phyloP scores from a whole-genome alignment of 2,888 invertebrate genomes.

The Sarcophaga subvicina region DNA sequence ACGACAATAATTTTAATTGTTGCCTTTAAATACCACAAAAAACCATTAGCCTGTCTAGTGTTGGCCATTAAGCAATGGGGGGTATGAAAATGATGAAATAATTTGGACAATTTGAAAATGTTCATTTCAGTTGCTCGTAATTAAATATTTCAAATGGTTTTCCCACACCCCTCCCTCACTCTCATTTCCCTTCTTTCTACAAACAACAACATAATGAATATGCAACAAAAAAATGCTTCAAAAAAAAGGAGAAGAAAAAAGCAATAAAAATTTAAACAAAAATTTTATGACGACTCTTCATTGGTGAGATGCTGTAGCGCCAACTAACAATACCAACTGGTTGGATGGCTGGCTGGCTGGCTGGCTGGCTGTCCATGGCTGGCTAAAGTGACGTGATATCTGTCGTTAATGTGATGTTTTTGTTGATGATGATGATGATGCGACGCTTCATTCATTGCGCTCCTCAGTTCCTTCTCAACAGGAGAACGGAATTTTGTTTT shows the following conservation, averaged over 20 bases:
- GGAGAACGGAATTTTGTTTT: background rate
- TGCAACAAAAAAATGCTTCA: background rate
- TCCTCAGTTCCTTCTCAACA: background rate
- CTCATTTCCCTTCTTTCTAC: no score
- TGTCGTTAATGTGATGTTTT: background rate
- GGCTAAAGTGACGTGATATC: background rate
- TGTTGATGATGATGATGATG: slow-evolving; percentile 17
- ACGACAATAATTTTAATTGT: slow-evolving; percentile 49
- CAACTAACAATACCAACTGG: no score
- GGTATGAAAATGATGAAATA: background rate
- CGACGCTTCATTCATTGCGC: no score
- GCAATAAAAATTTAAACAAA: background rate
- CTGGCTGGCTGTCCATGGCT: background rate
- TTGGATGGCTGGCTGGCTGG: background rate
- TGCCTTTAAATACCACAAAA: slow-evolving; percentile 40
- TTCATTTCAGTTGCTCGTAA: slow-evolving; percentile 14
- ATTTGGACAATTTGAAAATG: slow-evolving; percentile 31
- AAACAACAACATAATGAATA: slow-evolving; percentile 26
- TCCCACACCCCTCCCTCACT: background rate
- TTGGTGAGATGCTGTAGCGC: background rate
- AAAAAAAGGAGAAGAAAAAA: background rate
- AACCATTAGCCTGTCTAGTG: background rate
- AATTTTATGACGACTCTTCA: slow-evolving; percentile 47
- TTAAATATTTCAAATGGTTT: slow-evolving; percentile 27
- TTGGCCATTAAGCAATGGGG: slow-evolving; percentile 3